These are phyloP conservation scores for Epizoanthus ramosus DNA, from an alignment of 92 coral and sea anemone species.

Conservation along the genomic window DNA sequence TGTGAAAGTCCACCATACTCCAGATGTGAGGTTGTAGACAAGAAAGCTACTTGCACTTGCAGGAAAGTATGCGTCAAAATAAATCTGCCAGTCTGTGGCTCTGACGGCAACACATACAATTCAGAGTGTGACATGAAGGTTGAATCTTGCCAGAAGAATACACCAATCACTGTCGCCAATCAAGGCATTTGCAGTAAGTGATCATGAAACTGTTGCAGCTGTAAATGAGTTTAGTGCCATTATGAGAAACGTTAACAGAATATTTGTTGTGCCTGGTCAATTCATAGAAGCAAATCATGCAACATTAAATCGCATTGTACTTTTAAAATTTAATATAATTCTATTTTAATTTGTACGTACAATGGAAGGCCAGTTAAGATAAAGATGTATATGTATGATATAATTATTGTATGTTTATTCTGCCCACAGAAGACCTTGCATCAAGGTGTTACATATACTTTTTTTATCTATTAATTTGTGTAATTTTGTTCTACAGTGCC, in stretches of 20 bases:
- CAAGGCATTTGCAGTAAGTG: conserved; percentile 29
- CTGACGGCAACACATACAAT: conserved; percentile 20
- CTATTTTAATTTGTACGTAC: no score
- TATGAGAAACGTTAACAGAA: background rate
- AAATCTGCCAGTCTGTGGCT: conserved; percentile 22
- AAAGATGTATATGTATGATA: no score
- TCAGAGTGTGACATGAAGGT: conserved; percentile 36
- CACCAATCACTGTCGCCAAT: conserved; percentile 4
- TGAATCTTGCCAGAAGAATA: conserved; percentile 34
- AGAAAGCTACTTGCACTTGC: conserved; percentile 57
- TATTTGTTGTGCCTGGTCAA: no score
- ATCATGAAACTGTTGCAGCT: background rate
- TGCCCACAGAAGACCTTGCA: no score
- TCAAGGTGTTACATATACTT: no score
- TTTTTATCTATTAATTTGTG: no score
- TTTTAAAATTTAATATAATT: no score
- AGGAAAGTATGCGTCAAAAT: conserved; percentile 38
- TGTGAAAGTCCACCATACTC: conserved; percentile 53
- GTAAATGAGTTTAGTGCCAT: background rate
- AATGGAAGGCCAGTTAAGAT: no score
- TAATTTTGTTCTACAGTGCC: no score
- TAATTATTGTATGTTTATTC: no score
- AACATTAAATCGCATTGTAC: no score
- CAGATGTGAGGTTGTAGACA: conserved; percentile 55
- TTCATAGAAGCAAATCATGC: no score